phyloP scores from a whole-genome alignment of 1,140 invertebrate genomes.

The Leguminivora glycinivorella region DNA sequence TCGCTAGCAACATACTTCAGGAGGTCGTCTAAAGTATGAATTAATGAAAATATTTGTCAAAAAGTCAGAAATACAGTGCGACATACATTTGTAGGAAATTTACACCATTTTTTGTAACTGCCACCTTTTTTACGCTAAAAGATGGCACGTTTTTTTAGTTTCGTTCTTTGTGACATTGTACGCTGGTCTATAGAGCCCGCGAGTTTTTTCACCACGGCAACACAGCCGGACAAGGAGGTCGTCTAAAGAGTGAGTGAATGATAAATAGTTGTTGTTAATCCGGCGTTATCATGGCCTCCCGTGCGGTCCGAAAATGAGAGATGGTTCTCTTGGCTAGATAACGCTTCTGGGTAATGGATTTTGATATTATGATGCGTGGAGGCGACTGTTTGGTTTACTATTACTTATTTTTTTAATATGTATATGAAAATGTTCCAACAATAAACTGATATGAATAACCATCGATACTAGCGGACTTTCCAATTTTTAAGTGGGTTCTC shows the following conservation, averaged over 20 bases:
- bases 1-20: no score
- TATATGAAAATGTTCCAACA: neutral
- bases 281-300: conserved; percentile 70
- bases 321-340: conserved; percentile 64
- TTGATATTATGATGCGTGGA: conserved; percentile 32
- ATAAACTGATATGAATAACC: no score
- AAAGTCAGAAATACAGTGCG: no score
- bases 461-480: no score
- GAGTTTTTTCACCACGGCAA: neutral
- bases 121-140: no score
- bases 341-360: conserved; percentile 71
- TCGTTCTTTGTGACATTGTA: no score
- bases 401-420: neutral
- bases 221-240: neutral
- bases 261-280: conserved; percentile 76
- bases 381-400: conserved; percentile 21
- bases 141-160: no score
- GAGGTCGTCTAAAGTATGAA: no score
- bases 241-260: conserved; percentile 50
- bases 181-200: neutral
- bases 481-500: no score
- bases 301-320: conserved; percentile 76
- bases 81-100: no score
- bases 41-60: no score
- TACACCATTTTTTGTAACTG: no score